These are phyloP conservation scores for Lycorma delicatula DNA, from an alignment of 1,140 invertebrate genomes.

Conservation along the genomic window DNA sequence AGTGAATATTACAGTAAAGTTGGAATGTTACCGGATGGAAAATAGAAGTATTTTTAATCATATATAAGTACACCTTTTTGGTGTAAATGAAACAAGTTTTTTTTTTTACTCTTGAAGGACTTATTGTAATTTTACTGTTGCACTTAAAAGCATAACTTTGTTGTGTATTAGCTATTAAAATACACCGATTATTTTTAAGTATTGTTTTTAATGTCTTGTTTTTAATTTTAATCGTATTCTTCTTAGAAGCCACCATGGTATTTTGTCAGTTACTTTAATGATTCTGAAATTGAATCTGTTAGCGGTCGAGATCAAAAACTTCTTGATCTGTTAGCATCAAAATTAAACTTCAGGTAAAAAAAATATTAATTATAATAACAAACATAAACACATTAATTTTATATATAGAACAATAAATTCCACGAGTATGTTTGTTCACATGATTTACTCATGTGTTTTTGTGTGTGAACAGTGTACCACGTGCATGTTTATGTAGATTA, in stretches of 20 bases:
- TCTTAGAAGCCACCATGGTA: conserved; percentile 62
- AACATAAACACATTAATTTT: not conserved
- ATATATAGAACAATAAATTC: no score
- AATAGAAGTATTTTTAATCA: no score
- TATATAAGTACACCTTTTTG: no score
- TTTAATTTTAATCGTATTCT: conserved; percentile 13
- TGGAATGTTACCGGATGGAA: no score
- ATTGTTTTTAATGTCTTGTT: not conserved
- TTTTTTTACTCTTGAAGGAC: no score
- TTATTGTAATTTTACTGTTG: no score
- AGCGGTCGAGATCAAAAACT: conserved; percentile 59
- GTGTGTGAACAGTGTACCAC: not conserved
- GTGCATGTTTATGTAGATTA: no score
- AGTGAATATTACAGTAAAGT: no score
- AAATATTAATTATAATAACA: not conserved
- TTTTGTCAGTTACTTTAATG: conserved; percentile 52
- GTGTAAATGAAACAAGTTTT: no score
- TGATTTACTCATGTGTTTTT: not conserved
- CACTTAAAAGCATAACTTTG: no score
- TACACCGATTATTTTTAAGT: no score
- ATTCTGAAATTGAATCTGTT: conserved; percentile 47
- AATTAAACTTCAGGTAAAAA: conserved; percentile 53
- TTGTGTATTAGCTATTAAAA: no score
- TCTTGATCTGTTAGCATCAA: conserved; percentile 47
- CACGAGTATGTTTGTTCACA: not conserved